Conservation (phyloP, 1,140 invertebrate genomes). For the Diabrotica virgifera region DNA sequence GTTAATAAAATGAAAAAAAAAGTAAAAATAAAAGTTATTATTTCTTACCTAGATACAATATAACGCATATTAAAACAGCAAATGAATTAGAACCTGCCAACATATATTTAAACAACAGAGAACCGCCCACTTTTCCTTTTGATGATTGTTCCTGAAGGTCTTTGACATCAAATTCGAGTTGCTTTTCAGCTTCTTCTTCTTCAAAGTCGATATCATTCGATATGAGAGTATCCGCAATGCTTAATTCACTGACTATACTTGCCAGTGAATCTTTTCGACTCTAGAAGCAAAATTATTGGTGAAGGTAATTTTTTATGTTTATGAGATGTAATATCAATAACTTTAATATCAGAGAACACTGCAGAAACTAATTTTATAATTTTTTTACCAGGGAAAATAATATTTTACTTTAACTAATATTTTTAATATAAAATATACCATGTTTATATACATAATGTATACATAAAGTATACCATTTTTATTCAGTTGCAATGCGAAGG, state of each 20-base stretch:
- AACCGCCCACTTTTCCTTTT: conserved; percentile 41
- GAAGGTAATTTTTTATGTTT: no score
- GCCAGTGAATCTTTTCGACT: conserved; percentile 27
- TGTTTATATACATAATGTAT: no score
- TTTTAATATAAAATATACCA: no score
- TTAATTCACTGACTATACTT: conserved; percentile 33
- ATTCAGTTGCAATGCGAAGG: no score
- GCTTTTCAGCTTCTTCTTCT: conserved; percentile 25
- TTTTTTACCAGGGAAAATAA: no score
- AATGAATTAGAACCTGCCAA: conserved; percentile 60
- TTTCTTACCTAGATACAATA: conserved; percentile 43
- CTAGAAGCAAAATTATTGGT: conserved; percentile 18
- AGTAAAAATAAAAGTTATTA: no score
- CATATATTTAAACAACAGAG: conserved; percentile 58
- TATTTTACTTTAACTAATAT: no score
- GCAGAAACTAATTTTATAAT: neutral
- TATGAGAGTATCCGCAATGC: conserved; percentile 36
- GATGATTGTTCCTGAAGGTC: conserved; percentile 41
- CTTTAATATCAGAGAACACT: no score
- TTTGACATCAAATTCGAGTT: conserved; percentile 27
- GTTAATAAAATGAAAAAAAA: no score
- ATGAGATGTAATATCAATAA: no score
- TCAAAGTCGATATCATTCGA: conserved; percentile 24
- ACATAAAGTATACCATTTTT: no score
- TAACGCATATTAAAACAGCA: conserved; percentile 55